A percentile compares a stretch with the other conserved stretches of the same genome.
These are phyloP conservation scores for Hyles vespertilio DNA, from an alignment of 1,140 invertebrate genomes.

Conservation along the genomic window DNA sequence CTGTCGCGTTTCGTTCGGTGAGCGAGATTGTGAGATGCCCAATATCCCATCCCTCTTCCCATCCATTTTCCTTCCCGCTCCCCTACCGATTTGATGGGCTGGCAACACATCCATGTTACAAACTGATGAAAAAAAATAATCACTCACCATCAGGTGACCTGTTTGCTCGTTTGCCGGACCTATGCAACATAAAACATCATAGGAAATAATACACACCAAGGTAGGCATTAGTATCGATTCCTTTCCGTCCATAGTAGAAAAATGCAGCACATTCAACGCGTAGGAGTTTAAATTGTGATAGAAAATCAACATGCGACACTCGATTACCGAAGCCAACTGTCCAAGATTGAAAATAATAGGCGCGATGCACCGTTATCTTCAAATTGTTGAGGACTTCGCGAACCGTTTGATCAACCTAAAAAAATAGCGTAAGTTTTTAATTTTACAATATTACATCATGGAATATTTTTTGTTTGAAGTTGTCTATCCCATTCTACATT, in stretches of 20 bases:
- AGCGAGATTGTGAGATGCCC: no score
- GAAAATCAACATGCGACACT: slow-evolving; percentile 42
- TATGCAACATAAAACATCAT: background rate
- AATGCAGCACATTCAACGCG: slow-evolving; percentile 41
- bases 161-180: no score
- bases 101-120: no score
- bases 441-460: no score
- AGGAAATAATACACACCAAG: slow-evolving; percentile 26
- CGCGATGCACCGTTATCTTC: slow-evolving; percentile 40
- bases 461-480: no score
- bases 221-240: slow-evolving; percentile 44
- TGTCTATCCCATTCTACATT: no score
- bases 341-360: slow-evolving; percentile 53
- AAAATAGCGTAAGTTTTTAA: slow-evolving; percentile 5
- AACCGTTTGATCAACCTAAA: slow-evolving; percentile 51
- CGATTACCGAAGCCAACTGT: slow-evolving; percentile 22
- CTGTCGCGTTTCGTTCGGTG: no score
- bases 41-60: no score
- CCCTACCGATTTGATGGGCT: no score
- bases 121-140: no score
- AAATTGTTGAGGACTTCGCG: slow-evolving; percentile 34
- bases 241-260: slow-evolving; percentile 51
- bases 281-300: slow-evolving; percentile 39
- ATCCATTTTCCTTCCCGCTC: no score
- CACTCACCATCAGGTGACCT: no score